Base-by-base conservation (phyloP, 2,797 vertebrate species). In the Yasuhikotakia modesta region DNA sequence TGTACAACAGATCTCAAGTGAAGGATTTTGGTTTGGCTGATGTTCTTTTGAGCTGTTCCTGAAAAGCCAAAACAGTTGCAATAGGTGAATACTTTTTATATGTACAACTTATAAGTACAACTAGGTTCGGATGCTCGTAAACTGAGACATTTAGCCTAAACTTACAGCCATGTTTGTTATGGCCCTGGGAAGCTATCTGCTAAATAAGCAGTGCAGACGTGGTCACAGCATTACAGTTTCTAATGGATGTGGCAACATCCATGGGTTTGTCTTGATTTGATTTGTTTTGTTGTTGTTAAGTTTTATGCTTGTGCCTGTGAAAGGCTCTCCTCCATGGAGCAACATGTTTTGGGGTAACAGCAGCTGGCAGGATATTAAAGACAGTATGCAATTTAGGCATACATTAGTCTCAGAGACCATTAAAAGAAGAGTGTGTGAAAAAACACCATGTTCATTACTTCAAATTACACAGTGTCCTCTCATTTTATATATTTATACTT, bases 301-400 rank as follows among this genome's bases (percentile, higher is more conserved):
- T 76, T 84, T 84, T 67, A 76, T 73, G 46, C 65, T 78, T 58
- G 22, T 43, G 2, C 71, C 77, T 53, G 80, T 83, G 79, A 82
- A 83, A 70, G 22, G 46, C 32, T 57, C 52, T 79, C 72, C 66
- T 75, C 73, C 43, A 27, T 46, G 43, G 58, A 73, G 70, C 68
- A 22, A 82, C 81, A 57, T 61, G 76, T 82, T 65, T 74, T 68
- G 22, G 58, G 79, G 76, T 73, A 80, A 65, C 73, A 46, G 74
- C 76, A 70, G 75, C 75, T 85, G 81, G 82, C 76, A 16, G 27
- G 16, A 17, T 79, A 85, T 85, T 60, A 86, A 86, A 84, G 83
- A 73, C 39, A 69, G 35, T 6, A 5, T 67, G 69, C 43, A 69
- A 73, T 76, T 75, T 79, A 83, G 84, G 82, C 78, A 45, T 84